Evolutionary conservation across 2,113 vertebrate species (phyloP), one percentile per base, ranked within the genome.

Genomic region (Passerina amoena): DNA sequence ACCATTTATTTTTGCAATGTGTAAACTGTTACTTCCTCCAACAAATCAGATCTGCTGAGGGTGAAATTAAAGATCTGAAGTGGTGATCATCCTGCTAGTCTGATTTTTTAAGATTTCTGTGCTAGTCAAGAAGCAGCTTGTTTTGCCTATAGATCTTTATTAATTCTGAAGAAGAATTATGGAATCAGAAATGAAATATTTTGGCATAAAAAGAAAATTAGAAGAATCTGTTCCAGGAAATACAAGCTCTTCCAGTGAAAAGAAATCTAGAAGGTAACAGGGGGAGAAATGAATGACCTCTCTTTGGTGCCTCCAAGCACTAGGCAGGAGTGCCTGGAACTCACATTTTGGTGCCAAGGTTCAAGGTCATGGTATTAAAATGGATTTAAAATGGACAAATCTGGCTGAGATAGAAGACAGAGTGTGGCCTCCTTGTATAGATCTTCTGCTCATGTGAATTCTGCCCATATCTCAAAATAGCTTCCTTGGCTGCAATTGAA

Each of bases 21-120:
- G 94, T 96, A 97, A 97, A 96, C 97, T 97, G 96, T 92, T 95
- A 96, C 93, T 97, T 97, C 97, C 97, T 97, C 80, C 87, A 92
- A 90, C 92, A 96, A 95, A 97, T 97, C 94, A 95, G 79, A 78
- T 88, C 91, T 93, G 54, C 76, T 96, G 86, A 94, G 91, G 90
- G 42, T 95, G 88, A 95, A 95, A 96, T 96, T 88, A 88, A 81
- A 96, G 88, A 95, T 84, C 88, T 92, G 77, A 93, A 91, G 89
- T 53, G 79, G 59, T 71, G 54, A 84, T 64, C 6, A 5, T 96
- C 91, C 88, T 91, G 82, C 91, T 97, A 92, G n/a, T 90, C 77
- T 10, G 54, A 88, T 71, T 56, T 97, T 96, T 96, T 94, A 92
- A 92, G 87, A 75, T 82, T 61, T 88, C 70, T 84, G 17, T 51